phyloP scores from a whole-genome alignment of 2,888 invertebrate genomes.

The Amaurobius ferox region DNA sequence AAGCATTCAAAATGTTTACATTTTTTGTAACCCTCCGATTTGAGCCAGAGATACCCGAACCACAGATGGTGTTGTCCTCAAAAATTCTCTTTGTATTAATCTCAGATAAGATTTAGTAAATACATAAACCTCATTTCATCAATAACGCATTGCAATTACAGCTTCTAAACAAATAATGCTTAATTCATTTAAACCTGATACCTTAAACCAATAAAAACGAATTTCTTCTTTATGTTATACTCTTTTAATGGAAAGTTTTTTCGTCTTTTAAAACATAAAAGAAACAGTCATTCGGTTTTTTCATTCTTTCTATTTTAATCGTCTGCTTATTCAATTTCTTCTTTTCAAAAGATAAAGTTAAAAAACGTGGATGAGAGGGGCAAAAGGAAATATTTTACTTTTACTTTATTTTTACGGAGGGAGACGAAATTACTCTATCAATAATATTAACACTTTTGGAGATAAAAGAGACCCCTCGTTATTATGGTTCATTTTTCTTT shows the following conservation, averaged over 20 bases:
- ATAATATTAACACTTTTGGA: constrained; percentile 61
- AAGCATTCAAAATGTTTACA: too few relatives aligned
- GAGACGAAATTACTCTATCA: constrained; percentile 46
- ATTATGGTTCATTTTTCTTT: constrained; percentile 55
- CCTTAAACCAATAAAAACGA: constrained; percentile 49
- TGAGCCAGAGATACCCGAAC: too few relatives aligned
- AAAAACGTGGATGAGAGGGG: constrained; percentile 17
- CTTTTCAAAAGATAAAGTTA: background rate
- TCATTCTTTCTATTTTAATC: constrained; percentile 26
- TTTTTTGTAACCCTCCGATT: too few relatives aligned
- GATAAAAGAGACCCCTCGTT: constrained; percentile 35
- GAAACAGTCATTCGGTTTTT: constrained; percentile 41
- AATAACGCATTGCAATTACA: constrained; percentile 28
- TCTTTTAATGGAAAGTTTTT: constrained; percentile 14
- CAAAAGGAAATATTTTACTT: constrained; percentile 23
- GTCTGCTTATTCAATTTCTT: background rate
- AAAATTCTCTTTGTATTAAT: constrained; percentile 5
- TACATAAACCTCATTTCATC: constrained; percentile 16
- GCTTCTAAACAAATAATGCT: constrained; percentile 32
- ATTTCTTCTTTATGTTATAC: constrained; percentile 20
- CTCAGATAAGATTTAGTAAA: constrained; percentile 25
- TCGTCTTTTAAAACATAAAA: constrained; percentile 36
- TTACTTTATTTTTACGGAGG: constrained; percentile 13
- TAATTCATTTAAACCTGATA: constrained; percentile 42
- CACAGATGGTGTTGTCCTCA: constrained; percentile 3